phyloP scores from a whole-genome alignment of 2,888 invertebrate species.

The Noctua pronuba region DNA sequence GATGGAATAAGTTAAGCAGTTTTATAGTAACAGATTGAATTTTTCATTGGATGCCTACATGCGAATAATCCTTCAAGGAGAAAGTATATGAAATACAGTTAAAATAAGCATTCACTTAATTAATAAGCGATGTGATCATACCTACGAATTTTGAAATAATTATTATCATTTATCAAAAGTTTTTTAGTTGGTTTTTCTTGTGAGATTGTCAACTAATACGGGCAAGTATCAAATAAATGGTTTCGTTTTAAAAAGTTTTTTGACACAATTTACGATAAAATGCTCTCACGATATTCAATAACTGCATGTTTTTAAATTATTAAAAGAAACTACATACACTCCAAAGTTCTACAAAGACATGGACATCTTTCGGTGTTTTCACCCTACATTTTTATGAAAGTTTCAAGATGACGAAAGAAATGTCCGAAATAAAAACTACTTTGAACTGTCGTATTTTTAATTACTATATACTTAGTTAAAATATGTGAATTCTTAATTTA shows the following conservation, averaged over 20 bases:
- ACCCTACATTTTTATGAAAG: not conserved
- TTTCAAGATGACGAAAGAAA: not conserved
- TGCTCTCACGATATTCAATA: too few species aligned
- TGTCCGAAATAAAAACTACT: not conserved
- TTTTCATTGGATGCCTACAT: not conserved
- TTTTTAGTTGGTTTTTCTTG: not conserved
- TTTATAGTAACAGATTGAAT: constrained; percentile 20
- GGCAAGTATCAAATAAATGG: not conserved
- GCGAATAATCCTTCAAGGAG: not conserved
- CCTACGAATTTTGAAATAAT: not conserved
- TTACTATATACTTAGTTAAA: not conserved
- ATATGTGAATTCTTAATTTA: not conserved
- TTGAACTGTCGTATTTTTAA: not conserved
- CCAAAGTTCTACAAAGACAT: not conserved
- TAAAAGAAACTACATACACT: not conserved
- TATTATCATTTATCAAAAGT: not conserved
- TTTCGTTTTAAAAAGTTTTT: not conserved
- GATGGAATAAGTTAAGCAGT: constrained; percentile 1
- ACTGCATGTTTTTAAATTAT: not conserved
- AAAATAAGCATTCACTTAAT: constrained; percentile 8
- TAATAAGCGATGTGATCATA: not conserved
- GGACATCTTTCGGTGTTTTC: constrained; percentile 1
- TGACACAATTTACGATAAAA: not conserved
- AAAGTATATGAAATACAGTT: not conserved
- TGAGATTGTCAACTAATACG: not conserved